Evolutionary conservation across 1,140 invertebrate species (phyloP).

Genomic region (Pseudomyrmex dendroicus): DNA sequence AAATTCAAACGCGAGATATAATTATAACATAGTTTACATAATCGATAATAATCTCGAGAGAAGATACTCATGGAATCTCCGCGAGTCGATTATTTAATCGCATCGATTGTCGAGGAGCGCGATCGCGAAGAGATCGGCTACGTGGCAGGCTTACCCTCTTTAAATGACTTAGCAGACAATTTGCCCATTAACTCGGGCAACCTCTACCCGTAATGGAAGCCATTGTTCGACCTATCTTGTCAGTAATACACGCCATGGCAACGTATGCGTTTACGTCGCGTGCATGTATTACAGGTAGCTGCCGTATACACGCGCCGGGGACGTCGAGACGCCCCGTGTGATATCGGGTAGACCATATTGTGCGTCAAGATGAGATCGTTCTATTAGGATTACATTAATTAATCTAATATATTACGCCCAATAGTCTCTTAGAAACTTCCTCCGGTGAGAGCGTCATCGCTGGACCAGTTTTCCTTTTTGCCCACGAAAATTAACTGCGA

Average conservation of each 20-base stretch:
- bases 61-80: conserved; percentile 11
- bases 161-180: conserved; percentile 82
- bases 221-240: conserved; percentile 84
- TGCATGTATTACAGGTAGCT: conserved; percentile 69
- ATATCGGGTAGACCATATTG: conserved; percentile 80
- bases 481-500: not conserved
- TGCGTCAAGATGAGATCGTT: conserved; percentile 81
- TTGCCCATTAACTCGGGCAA: conserved; percentile 82
- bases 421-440: conserved; percentile 65
- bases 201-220: conserved; percentile 82
- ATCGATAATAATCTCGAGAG: conserved; percentile 10
- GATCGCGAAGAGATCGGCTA: conserved; percentile 68
- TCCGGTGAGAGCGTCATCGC: not conserved
- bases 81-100: conserved; percentile 70
- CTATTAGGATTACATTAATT: conserved; percentile 83
- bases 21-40: not conserved
- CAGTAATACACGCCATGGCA: conserved; percentile 76
- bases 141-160: conserved; percentile 77
- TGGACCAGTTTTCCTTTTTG: not conserved
- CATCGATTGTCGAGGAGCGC: conserved; percentile 71
- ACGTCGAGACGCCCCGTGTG: conserved; percentile 74
- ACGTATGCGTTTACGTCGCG: conserved; percentile 59
- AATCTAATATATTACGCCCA: conserved; percentile 79
- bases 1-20: no score
- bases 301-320: conserved; percentile 71